Base-by-base conservation (phyloP, 2,113 vertebrate genomes). In the Todiramphus saurophagus region DNA sequence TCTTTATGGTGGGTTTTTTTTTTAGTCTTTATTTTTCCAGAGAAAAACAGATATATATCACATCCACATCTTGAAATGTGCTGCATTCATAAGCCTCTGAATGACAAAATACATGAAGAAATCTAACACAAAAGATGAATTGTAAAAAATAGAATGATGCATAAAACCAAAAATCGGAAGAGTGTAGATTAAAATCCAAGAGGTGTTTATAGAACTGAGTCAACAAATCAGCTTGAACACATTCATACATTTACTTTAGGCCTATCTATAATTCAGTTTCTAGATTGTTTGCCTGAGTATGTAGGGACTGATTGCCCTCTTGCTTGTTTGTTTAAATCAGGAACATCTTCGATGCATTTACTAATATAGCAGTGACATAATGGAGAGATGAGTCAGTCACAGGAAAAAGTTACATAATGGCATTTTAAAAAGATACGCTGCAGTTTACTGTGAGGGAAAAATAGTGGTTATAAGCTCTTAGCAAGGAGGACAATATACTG, bases 261-360 rank as follows among this genome's bases (percentile, higher is more conserved):
- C 90, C 95, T 96, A 97, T 97, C 97, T 97, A 94, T 96, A 98
- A 97, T 95, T 97, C 97, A 98, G 94, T 97, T 97, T 97, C 93
- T 94, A 70, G 80, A 94, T 93, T 92, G 95, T 95, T 97, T 98
- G 91, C 94, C 96, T 96, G 77, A 81, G 86, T 95, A 86, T 93
- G 66, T 85, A 83, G 79, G 68, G 66, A 55, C 74, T 87, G 87
- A 95, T 96, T 94, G 84, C 82, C 82, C 81, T 90, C 58, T 88
- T 89, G 39, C 66, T 96, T 96, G 62, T 93, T 95, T 95, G 80
- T 92, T 93, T 93, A 90, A 95, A 93, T 68, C 69, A 62, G 80
- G 77, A 92, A 72, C 53, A 76, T 95, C 63, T 83, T 92, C 2
- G 1, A 37, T 87, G 86, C 69, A 13, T 89, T 87, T 92, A n/a